These are phyloP conservation scores for Drosophila athabasca DNA, from an alignment of 1,140 invertebrate genomes.

Conservation along the genomic window DNA sequence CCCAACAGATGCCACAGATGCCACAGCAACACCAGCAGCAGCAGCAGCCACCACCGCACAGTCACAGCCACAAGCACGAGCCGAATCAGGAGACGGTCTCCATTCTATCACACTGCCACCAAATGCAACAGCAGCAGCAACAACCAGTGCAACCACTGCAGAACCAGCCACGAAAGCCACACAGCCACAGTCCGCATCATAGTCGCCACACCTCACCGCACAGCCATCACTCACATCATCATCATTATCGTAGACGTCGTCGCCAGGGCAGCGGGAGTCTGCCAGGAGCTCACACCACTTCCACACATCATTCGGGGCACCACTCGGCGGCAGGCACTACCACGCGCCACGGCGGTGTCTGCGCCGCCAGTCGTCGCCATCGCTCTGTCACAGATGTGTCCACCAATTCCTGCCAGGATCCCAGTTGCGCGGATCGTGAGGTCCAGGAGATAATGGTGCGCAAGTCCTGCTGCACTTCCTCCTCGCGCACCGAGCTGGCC, in stretches of 20 bases:
- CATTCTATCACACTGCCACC: conserved; percentile 50
- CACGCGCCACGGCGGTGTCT: conserved; percentile 15
- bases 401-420: conserved; percentile 71
- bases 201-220: conserved; percentile 72
- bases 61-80: conserved; percentile 30
- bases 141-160: conserved; percentile 14
- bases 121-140: conserved; percentile 24
- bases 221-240: conserved; percentile 49
- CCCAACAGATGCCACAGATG: conserved; percentile 27
- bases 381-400: conserved; percentile 78
- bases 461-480: conserved; percentile 64
- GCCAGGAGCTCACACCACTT: conserved; percentile 58
- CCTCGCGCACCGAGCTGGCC: conserved; percentile 70
- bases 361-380: conserved; percentile 67
- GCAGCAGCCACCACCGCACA: conserved; percentile 8
- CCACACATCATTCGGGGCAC: conserved; percentile 20
- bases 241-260: conserved; percentile 62
- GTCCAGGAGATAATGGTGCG: conserved; percentile 76
- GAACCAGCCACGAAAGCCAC: conserved; percentile 48
- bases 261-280: conserved; percentile 70
- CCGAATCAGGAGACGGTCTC: conserved; percentile 20
- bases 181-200: conserved; percentile 72
- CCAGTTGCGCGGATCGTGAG: conserved; percentile 67
- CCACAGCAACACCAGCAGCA: conserved; percentile 28
- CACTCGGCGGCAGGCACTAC: conserved; percentile 33